Conservation (phyloP, 2,797 vertebrate species). For the Pseudochirops cupreus region DNA sequence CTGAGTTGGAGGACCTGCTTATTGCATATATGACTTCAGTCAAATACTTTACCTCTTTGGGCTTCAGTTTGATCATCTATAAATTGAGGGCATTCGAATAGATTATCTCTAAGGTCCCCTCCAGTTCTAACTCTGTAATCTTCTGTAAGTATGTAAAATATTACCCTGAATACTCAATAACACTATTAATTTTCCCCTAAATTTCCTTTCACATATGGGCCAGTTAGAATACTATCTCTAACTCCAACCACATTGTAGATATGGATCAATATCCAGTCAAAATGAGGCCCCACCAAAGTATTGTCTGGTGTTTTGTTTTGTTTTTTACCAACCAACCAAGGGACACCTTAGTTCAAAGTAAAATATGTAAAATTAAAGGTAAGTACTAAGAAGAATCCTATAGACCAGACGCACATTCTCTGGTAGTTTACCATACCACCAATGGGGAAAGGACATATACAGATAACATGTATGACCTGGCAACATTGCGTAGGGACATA, state of each 20-base stretch:
- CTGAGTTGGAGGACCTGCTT: neutral
- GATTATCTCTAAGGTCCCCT: neutral
- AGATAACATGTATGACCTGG: neutral
- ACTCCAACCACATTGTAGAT: neutral
- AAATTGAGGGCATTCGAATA: neutral
- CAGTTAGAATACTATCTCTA: neutral
- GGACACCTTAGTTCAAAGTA: neutral
- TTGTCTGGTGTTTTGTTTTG: neutral
- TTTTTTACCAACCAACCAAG: neutral
- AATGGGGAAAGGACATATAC: neutral
- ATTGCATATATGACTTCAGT: neutral
- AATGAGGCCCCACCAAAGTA: neutral
- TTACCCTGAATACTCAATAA: neutral
- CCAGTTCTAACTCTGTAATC: neutral
- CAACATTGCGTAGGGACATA: neutral
- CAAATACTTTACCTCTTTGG: neutral
- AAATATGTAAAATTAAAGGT: neutral
- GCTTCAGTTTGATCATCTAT: neutral
- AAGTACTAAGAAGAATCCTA: neutral
- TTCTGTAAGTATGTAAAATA: neutral
- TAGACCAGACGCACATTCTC: neutral
- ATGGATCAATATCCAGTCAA: neutral
- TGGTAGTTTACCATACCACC: neutral
- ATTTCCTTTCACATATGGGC: neutral
- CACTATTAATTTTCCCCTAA: neutral